Percentiles rank a stretch among this genome's conserved stretches.
phyloP scores from a whole-genome alignment of 2,797 vertebrate genomes.

The Nyctibius grandis region DNA sequence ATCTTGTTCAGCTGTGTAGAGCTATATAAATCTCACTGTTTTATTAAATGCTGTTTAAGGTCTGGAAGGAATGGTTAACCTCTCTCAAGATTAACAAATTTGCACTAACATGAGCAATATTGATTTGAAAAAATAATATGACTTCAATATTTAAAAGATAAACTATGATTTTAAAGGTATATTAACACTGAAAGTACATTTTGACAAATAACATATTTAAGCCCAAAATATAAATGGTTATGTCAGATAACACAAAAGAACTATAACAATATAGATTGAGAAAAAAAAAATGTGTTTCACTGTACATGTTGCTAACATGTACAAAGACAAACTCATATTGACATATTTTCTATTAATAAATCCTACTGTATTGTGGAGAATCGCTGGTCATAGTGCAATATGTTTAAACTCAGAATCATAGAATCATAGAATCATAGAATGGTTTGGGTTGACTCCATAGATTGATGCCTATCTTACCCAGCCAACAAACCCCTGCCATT shows the following conservation, averaged over 20 bases:
- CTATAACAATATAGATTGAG: constrained; percentile 41
- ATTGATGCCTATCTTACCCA: neutral
- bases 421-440: too few relatives aligned
- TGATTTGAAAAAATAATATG: neutral
- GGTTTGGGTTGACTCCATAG: neutral
- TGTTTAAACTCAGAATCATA: constrained; percentile 36
- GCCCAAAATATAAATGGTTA: constrained; percentile 60
- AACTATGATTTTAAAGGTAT: constrained; percentile 48
- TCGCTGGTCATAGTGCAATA: constrained; percentile 34
- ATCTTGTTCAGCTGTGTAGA: constrained; percentile 52
- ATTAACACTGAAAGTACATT: constrained; percentile 64
- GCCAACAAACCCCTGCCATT: neutral
- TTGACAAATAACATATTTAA: constrained; percentile 58
- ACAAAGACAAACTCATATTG: constrained; percentile 43
- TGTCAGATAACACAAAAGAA: constrained; percentile 62
- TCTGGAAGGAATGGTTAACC: constrained; percentile 54
- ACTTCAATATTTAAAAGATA: constrained; percentile 32
- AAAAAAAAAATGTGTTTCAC: constrained; percentile 18
- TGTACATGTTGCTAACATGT: constrained; percentile 55
- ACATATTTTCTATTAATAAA: constrained; percentile 61
- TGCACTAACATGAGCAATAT: constrained; percentile 43
- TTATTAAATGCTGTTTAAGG: constrained; percentile 58
- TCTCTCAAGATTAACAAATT: constrained; percentile 60
- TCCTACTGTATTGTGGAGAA: constrained; percentile 53
- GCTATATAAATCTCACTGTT: constrained; percentile 52